A percentile compares a stretch with the other conserved stretches of the same genome.
phyloP scores from a whole-genome alignment of 1,140 invertebrate genomes.

The Cepaea nemoralis region DNA sequence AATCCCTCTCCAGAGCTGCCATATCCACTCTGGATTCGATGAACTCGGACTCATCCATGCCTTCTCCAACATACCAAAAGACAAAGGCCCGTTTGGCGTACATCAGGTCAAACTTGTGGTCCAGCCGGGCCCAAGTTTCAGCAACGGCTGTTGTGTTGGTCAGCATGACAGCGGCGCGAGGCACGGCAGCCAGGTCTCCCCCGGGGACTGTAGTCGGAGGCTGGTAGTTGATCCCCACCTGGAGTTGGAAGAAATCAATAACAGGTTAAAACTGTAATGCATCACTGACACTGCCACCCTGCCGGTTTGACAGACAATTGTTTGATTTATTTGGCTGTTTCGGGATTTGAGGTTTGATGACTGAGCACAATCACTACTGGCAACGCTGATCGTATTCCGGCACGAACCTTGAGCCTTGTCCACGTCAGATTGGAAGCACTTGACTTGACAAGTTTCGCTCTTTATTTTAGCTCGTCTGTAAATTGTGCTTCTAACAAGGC shows the following conservation, averaged over 20 bases:
- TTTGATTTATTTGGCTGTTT: too few species aligned
- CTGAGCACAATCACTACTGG: too few species aligned
- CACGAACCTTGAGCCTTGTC: too few species aligned
- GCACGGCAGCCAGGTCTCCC: conserved; percentile 76
- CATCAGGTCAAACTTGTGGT: conserved; percentile 78
- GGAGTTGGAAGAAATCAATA: neutral
- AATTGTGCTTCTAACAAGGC: too few species aligned
- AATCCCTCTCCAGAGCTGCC: conserved; percentile 76
- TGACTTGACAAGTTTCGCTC: too few species aligned
- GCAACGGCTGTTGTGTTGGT: conserved; percentile 73
- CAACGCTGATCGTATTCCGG: too few species aligned
- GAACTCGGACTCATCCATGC: conserved; percentile 82
- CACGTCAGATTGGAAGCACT: too few species aligned
- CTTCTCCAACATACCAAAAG: conserved; percentile 73
- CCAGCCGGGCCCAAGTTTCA: conserved; percentile 79
- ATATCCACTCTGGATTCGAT: conserved; percentile 82
- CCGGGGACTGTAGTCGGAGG: conserved; percentile 73
- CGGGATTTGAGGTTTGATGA: too few species aligned
- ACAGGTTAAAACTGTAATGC: too few species aligned
- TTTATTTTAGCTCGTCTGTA: too few species aligned
- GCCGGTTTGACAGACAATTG: too few species aligned
- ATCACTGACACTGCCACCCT: too few species aligned
- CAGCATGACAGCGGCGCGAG: conserved; percentile 68
- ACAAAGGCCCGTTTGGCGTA: conserved; percentile 75
- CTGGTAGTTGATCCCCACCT: conserved; percentile 59